Evolutionary conservation across 2,888 invertebrate genomes (phyloP), one percentile per base, ranked within the genome.

Genomic region (Lasioglossum vierecki): DNA sequence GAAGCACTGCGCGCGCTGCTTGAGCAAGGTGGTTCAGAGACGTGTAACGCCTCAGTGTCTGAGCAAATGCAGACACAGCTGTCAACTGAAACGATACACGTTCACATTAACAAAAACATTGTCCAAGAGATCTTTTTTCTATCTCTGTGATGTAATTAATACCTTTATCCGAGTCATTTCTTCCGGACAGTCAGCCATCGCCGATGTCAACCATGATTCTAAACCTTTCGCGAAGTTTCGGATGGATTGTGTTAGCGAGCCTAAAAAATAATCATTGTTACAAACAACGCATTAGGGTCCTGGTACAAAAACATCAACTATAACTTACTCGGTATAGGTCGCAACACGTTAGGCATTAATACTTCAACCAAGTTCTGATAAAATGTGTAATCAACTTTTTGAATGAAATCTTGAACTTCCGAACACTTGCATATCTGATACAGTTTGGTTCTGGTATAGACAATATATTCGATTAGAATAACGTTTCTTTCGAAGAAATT

Each of bases 311-410:
- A 70, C 11, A 6, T 77, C 35, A 80, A 60, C 53, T 30, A 80
- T 70, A 83, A 94, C 96, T 95, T 93, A 96, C 98, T 98, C 88
- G 99, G 99, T 93, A 99, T 99, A 63, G 99, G 98, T 91, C 98
- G 97, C 86, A 99, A 96, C 74, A 99, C 99, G 95, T 99, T 99
- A 30, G 99, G 99, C 95, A 99, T 98, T 91, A 99, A 96, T 92
- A 99, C 98, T 95, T 99, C 98, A 15, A 99, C 99, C 91, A 99
- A 96, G 94, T 98, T 98, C 96, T 99, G 99, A 96, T 99, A 99
- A 95, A 99, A 98, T 89, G 97, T 97, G 94, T 98, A 97, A 95
- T 99, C 99, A 76, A 98, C 98, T 93, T 96, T 96, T 77, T 97
- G 96, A 91, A 98, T 97, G 96, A 98, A 98, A 80, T 96, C 96